Evolutionary conservation across 2,797 vertebrate species (phyloP), one percentile per base, ranked within the genome.

Genomic region (Coendou prehensilis): DNA sequence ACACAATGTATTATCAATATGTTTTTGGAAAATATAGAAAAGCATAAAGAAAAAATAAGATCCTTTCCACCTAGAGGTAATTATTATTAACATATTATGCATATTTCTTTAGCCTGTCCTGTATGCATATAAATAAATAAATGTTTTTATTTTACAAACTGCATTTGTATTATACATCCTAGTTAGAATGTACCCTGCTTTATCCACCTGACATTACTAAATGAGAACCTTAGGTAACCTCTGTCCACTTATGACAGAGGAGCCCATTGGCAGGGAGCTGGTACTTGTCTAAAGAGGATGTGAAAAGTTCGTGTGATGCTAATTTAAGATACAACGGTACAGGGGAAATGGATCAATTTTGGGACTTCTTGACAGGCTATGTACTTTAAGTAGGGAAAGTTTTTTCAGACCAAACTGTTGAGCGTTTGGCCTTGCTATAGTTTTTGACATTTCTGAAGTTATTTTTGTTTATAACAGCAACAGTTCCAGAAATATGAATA

Each of bases 361-460:
- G 13, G 26, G 15, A 15, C 45, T 93, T 92, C 54, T 41, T 61
- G 1, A 26, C 82, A 45, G 23, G 1, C 37, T 45, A 41, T 11
- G 37, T 82, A 87, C 61, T 69, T 57, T 63, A 92, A 89, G n/a
- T 67, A 80, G 50, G 7, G 9, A 22, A 87, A 63, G 28, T 30
- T 67, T 92, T 89, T 93, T 41, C 28, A 93, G n/a, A 84, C 4
- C 33, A 87, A 89, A 54, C 5, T 83, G 37, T 47, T 28, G 8
- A 54, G 61, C 81, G 33, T 90, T 95, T 83, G 50, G 41, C 7
- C 52, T 95, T 92, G 63, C 17, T 67, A 14, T 75, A 67, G 71
- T 95, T 97, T 94, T 56, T 84, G 81, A 82, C 30, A 50, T 87
- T 89, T 97, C 28, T 95, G 47, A 90, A 91, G 54, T 87, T 94